Evolutionary conservation across 1,140 invertebrate genomes (phyloP), one percentile per base, ranked within the genome.

Genomic region (Trypoxylus dichotomus): DNA sequence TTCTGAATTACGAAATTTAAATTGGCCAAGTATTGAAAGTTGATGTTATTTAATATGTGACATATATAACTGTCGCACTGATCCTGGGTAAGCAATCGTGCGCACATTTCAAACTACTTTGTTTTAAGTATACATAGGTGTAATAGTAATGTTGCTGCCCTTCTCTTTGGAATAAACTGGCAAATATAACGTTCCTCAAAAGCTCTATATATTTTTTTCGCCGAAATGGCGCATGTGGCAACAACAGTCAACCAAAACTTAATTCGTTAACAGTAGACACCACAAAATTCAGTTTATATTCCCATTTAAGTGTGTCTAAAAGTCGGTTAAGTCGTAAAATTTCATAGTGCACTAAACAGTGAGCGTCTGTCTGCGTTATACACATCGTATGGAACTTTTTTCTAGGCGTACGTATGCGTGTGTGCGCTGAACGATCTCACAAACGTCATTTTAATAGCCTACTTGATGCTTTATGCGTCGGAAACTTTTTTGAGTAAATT

Each of bases 301-400:
- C 60, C 60, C 60, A 29, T 68, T 68, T 68, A 68, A 68, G 60
- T 68, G 60, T 68, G 60, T 29, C 60, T 68, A 68, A 68, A 68
- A 68, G 60, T 68, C 60, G 60, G 60, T 68, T 68, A 68, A 68
- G 80, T 81, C 82, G 79, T 84, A 81, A 84, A 83, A 82, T 81
- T 85, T 85, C 83, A 84, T 82, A 80, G 80, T 79, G 82, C 80
- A 84, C 77, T 84, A 85, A 84, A 82, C 76, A 63, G 76, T 24
- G 60, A 73, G 73, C 77, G 76, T 75, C 75, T 82, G 81, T 81
- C 79, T 81, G 60, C 13, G 60, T 68, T 25, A 24, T 68, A 68
- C 60, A 68, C 80, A 79, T 82, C 79, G 60, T 81, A 77, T 68
- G 21, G 76, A 76, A 63, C 74, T 82, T 74, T 81, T 82, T 82